Percentiles rank a stretch among this genome's conserved stretches.
Conservation (phyloP, 1,140 invertebrate genomes). For the Papilio xuthus region DNA sequence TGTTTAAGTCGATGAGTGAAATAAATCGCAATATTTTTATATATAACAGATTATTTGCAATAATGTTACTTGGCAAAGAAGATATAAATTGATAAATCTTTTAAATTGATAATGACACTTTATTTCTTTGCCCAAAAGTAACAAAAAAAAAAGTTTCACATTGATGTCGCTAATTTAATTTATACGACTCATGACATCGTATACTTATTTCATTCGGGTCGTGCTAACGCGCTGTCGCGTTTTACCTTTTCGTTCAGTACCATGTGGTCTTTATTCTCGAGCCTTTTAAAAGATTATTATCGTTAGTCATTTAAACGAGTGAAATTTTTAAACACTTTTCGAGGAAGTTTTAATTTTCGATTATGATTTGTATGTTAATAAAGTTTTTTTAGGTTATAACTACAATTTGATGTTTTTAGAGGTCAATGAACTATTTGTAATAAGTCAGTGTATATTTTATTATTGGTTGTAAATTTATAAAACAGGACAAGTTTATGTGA, state of each 20-base stretch:
- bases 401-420: constrained; percentile 16
- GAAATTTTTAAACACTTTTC: constrained; percentile 39
- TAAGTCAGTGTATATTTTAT: constrained; percentile 23
- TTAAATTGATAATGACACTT: constrained; percentile 42
- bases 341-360: constrained; percentile 41
- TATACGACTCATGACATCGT: constrained; percentile 49
- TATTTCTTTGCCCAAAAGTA: constrained; percentile 35
- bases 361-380: constrained; percentile 35
- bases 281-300: constrained; percentile 36
- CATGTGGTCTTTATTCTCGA: constrained; percentile 51
- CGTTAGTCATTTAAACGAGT: constrained; percentile 30
- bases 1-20: background rate
- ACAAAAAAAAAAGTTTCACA: constrained; percentile 42
- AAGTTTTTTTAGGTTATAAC: constrained; percentile 32
- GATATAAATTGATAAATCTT: constrained; percentile 19
- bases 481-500: constrained; percentile 22
- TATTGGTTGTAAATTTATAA: constrained; percentile 32
- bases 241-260: constrained; percentile 45
- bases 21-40: background rate
- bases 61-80: background rate
- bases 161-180: constrained; percentile 58
- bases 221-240: constrained; percentile 45
- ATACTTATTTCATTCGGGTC: constrained; percentile 45
- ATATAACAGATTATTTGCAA: background rate
- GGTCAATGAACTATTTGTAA: constrained; percentile 25